Percentiles rank a stretch among this genome's conserved stretches.
Conservation (phyloP, 2,888 invertebrate species). For the Penaeus monodon region DNA sequence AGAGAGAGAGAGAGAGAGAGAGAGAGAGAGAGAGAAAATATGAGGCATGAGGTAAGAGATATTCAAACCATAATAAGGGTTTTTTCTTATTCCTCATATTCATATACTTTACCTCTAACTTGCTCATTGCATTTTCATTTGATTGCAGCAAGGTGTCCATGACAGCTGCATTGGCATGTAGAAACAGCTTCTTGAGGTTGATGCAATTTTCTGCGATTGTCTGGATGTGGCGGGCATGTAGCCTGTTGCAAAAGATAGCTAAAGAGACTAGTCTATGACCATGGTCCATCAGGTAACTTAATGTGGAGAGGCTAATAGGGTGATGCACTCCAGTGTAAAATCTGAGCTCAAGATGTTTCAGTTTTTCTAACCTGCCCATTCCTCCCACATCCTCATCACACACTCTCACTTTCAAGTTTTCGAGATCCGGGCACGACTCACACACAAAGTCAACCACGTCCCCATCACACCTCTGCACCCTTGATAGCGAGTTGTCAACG, state of each 20-base stretch:
- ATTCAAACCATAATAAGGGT: too few species aligned
- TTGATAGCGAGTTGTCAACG: constrained; percentile 47
- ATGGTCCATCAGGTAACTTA: constrained; percentile 13
- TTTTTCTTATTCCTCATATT: background rate
- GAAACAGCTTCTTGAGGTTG: constrained; percentile 39
- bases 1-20: too few species aligned
- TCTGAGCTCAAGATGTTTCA: constrained; percentile 45
- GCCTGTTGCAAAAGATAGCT: constrained; percentile 40
- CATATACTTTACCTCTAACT: constrained; percentile 35
- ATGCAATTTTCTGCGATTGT: constrained; percentile 47
- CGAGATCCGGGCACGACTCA: constrained; percentile 37
- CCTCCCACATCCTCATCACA: constrained; percentile 48
- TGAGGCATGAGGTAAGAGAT: too few species aligned
- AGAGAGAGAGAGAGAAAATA: too few species aligned
- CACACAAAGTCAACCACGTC: constrained; percentile 44
- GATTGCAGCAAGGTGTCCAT: constrained; percentile 3
- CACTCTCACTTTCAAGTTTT: constrained; percentile 43
- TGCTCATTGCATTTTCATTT: constrained; percentile 18
- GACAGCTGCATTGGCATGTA: constrained; percentile 43
- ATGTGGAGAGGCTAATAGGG: constrained; percentile 32
- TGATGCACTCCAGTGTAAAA: constrained; percentile 53
- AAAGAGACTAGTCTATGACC: constrained; percentile 38
- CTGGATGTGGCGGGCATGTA: constrained; percentile 17
- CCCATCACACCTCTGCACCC: constrained; percentile 45
- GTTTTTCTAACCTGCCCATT: constrained; percentile 16